Conservation (phyloP, 2,113 vertebrate species). For the Rostratula benghalensis region DNA sequence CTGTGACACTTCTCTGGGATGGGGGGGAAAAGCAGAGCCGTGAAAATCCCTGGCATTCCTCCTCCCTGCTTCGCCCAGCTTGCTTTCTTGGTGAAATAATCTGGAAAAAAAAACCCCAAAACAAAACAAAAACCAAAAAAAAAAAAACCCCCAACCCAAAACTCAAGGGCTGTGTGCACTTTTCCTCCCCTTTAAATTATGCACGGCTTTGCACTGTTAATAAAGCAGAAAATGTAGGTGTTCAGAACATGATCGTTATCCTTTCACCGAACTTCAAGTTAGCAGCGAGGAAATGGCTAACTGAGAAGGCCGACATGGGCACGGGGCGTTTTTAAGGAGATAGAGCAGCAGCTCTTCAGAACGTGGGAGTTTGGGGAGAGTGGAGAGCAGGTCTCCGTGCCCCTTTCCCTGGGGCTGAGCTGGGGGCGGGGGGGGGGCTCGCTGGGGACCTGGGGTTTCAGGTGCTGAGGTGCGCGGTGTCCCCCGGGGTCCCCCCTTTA, state of each 20-base stretch:
- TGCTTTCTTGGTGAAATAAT: neutral
- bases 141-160: too few relatives aligned
- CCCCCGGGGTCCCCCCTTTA: too few relatives aligned
- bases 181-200: neutral
- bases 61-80: neutral
- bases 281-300: neutral
- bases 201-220: neutral
- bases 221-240: neutral
- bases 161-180: neutral
- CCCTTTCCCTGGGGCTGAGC: accelerated
- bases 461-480: accelerated
- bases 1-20: neutral
- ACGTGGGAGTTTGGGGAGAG: neutral
- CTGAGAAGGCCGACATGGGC: neutral
- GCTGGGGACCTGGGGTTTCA: accelerated
- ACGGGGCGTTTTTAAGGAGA: neutral
- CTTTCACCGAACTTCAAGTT: neutral
- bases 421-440: neutral
- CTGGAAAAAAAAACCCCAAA: neutral
- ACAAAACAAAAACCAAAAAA: too few relatives aligned
- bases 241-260: neutral
- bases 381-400: neutral
- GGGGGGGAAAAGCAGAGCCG: neutral
- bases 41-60: neutral
- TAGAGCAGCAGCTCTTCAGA: neutral